Evolutionary conservation across 1,140 invertebrate genomes (phyloP).

Genomic region (Medauroidea extradentata): DNA sequence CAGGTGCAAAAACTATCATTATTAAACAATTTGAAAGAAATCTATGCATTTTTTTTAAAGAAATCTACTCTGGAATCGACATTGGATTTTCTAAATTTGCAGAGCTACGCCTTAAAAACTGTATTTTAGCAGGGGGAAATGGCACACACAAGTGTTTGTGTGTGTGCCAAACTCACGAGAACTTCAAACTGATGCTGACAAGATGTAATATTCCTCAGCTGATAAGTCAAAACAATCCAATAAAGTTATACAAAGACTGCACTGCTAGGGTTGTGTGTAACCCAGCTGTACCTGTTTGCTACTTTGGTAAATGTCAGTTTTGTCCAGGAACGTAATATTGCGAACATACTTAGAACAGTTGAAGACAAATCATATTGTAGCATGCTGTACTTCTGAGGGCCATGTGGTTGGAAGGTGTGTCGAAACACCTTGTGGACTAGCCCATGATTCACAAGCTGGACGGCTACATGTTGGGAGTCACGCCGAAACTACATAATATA

Average conservation of each 20-base stretch:
- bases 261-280: conserved; percentile 12
- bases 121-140: background rate
- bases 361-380: conserved; percentile 2
- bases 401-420: no score
- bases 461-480: no score
- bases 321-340: conserved; percentile 1
- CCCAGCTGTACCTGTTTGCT: conserved; percentile 5
- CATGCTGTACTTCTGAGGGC: no score
- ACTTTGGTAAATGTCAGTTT: conserved; percentile 6
- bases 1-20: background rate
- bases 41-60: background rate
- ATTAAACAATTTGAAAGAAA: background rate
- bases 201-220: background rate
- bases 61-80: background rate
- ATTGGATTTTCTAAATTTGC: background rate
- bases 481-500: no score
- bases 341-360: background rate
- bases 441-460: no score
- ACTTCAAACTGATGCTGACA: conserved; percentile 19
- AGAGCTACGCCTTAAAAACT: no score
- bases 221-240: background rate
- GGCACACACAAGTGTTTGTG: conserved; percentile 5
- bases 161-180: conserved; percentile 18
- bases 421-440: no score
- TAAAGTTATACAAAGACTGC: conserved; percentile 10